Evolutionary conservation across 37 sponge, comb jelly and placozoan species (phyloP).

Genomic region (Hexactinellida sp.): DNA sequence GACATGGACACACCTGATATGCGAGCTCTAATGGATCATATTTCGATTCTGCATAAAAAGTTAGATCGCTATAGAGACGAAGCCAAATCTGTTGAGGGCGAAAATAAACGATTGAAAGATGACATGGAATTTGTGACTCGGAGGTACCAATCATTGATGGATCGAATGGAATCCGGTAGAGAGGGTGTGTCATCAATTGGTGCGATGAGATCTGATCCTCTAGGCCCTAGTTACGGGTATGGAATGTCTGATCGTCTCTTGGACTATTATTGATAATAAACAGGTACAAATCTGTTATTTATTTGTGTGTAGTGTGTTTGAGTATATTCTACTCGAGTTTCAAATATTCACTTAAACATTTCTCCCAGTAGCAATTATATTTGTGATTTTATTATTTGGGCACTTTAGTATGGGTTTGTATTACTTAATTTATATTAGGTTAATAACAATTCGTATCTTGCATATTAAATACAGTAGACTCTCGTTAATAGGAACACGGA

Average conservation of each 20-base stretch:
- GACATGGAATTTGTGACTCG: not conserved
- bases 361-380: no score
- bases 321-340: not conserved
- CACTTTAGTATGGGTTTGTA: no score
- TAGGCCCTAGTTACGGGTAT: not conserved
- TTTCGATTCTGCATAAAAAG: not conserved
- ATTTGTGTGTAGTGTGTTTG: not conserved
- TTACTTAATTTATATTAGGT: no score
- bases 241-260: not conserved
- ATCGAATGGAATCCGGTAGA: not conserved
- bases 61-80: not conserved
- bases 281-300: not conserved
- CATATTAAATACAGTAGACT: no score
- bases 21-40: not conserved
- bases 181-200: not conserved
- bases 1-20: not conserved
- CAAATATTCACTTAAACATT: not conserved
- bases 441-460: no score
- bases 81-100: not conserved
- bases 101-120: slow-evolving; percentile 10
- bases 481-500: no score
- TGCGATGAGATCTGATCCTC: not conserved
- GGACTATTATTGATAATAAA: not conserved
- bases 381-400: no score
- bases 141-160: not conserved